These are phyloP conservation scores for Cerceris ruficornis DNA, from an alignment of 2,888 invertebrate genomes.

Conservation along the genomic window DNA sequence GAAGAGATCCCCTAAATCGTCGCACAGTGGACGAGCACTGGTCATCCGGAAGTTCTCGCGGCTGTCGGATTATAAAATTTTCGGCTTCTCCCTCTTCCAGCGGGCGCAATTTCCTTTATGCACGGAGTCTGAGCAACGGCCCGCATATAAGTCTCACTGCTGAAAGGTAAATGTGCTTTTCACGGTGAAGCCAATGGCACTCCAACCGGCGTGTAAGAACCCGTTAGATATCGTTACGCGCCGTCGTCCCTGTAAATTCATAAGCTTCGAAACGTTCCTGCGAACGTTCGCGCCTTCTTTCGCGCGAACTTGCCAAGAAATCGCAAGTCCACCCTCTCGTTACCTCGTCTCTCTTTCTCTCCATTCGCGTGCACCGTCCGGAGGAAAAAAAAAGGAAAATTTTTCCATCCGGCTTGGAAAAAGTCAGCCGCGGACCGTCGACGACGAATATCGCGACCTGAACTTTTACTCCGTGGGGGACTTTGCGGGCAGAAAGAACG, in stretches of 20 bases:
- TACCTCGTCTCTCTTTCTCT: neutral
- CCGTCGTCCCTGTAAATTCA: slow-evolving; percentile 38
- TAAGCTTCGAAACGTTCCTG: slow-evolving; percentile 27
- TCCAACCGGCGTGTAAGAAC: slow-evolving; percentile 10
- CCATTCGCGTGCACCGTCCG: neutral
- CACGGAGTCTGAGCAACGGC: slow-evolving; percentile 3
- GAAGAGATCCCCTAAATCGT: neutral
- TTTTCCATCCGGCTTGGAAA: neutral
- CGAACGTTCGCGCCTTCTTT: slow-evolving; percentile 5
- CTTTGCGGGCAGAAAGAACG: slow-evolving; percentile 4
- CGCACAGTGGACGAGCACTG: slow-evolving; percentile 24
- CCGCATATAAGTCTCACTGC: slow-evolving; percentile 10
- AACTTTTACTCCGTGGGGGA: slow-evolving; percentile 19
- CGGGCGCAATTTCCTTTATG: slow-evolving; percentile 52
- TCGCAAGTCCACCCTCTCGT: neutral
- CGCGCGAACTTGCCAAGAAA: neutral
- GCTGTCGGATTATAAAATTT: slow-evolving; percentile 44
- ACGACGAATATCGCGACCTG: slow-evolving; percentile 22
- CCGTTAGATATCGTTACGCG: slow-evolving; percentile 29
- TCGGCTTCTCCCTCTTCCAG: slow-evolving; percentile 1
- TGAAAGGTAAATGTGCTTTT: slow-evolving; percentile 39
- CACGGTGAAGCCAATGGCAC: slow-evolving; percentile 15
- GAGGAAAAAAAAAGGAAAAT: neutral
- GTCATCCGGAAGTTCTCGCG: slow-evolving; percentile 31
- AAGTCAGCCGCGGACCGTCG: slow-evolving; percentile 7